phyloP scores from a whole-genome alignment of 2,888 invertebrate species.

The Netelia melanura region DNA sequence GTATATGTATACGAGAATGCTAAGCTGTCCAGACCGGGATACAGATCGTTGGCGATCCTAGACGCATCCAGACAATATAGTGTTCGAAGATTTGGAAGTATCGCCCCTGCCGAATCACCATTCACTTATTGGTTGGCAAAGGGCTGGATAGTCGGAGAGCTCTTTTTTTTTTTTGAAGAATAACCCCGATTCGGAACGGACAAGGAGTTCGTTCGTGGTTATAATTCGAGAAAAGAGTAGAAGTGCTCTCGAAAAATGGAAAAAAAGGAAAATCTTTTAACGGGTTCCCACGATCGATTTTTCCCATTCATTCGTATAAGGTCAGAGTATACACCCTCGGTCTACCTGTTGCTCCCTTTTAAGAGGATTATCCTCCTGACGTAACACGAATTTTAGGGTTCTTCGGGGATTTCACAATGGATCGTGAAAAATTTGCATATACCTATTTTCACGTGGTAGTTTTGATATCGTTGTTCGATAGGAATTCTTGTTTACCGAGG shows the following conservation, averaged over 20 bases:
- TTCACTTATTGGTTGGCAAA: constrained; percentile 80
- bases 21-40: constrained; percentile 66
- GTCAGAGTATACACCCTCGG: constrained; percentile 51
- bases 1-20: constrained; percentile 46
- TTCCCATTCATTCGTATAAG: constrained; percentile 49
- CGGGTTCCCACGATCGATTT: constrained; percentile 78
- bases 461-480: not conserved
- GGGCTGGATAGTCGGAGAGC: constrained; percentile 74
- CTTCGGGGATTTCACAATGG: constrained; percentile 9
- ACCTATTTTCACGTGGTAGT: not conserved
- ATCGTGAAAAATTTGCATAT: constrained; percentile 25
- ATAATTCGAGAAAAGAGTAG: constrained; percentile 61
- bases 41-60: constrained; percentile 61
- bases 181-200: constrained; percentile 67
- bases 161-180: constrained; percentile 70
- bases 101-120: constrained; percentile 74
- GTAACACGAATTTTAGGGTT: constrained; percentile 47
- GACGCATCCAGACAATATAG: constrained; percentile 71
- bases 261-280: constrained; percentile 66
- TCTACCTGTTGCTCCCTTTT: constrained; percentile 61
- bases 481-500: not conserved
- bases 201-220: constrained; percentile 65
- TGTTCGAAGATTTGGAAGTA: constrained; percentile 64
- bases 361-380: constrained; percentile 60
- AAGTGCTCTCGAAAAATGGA: constrained; percentile 54